phyloP scores from a whole-genome alignment of 2,888 invertebrate species.

The Nomada fucata region DNA sequence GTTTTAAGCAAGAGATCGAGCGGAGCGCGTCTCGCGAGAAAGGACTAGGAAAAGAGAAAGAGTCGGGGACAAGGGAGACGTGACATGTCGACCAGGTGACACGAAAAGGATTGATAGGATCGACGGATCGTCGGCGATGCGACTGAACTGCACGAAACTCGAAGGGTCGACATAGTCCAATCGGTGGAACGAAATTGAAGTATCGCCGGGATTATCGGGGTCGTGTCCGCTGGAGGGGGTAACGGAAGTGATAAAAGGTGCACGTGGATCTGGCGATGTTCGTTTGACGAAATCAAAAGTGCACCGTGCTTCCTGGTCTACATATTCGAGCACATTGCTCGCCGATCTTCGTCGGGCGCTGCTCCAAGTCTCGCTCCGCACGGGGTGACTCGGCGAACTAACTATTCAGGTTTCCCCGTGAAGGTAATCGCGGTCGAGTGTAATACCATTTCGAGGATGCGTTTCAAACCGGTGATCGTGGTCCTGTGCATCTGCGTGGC shows the following conservation, averaged over 20 bases:
- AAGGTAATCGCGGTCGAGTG: not conserved
- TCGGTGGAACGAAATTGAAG: not conserved
- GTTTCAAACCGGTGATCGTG: constrained; percentile 56
- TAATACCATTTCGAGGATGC: constrained; percentile 61
- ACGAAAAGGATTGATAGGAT: constrained; percentile 16
- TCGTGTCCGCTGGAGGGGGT: constrained; percentile 35
- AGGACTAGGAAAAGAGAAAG: constrained; percentile 13
- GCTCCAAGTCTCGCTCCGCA: not conserved
- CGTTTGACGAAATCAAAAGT: constrained; percentile 63
- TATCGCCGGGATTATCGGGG: constrained; percentile 16
- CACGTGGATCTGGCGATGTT: constrained; percentile 68
- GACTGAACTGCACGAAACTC: constrained; percentile 9
- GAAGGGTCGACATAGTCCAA: constrained; percentile 6
- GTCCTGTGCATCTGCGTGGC: constrained; percentile 63
- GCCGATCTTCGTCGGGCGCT: constrained; percentile 12
- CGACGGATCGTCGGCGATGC: constrained; percentile 34
- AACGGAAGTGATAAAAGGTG: constrained; percentile 76
- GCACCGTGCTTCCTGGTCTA: constrained; percentile 28
- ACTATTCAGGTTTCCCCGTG: too few species aligned
- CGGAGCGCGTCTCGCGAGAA: constrained; percentile 75
- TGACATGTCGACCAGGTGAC: constrained; percentile 37
- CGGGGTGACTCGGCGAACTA: not conserved
- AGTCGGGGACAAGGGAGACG: not conserved
- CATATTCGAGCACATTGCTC: constrained; percentile 22
- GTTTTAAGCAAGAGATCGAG: constrained; percentile 82